Conservation (phyloP, 2,888 invertebrate species). For the Leucophora obtusa region DNA sequence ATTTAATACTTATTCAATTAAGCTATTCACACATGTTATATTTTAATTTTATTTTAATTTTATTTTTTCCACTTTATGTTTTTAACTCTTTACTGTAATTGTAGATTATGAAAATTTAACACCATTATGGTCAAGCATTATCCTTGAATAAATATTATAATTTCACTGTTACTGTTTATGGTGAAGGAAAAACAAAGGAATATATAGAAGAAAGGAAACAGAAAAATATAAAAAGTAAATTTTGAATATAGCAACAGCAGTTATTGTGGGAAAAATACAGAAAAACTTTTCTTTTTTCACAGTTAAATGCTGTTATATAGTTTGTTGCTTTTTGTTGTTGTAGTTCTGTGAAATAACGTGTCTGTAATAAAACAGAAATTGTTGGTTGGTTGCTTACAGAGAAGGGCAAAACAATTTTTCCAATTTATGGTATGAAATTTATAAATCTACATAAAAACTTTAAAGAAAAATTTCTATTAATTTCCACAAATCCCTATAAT, state of each 20-base stretch:
- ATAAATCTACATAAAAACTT: too few species aligned
- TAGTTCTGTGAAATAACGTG: not conserved
- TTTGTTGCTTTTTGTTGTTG: too few species aligned
- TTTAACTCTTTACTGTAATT: not conserved
- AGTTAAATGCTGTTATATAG: not conserved
- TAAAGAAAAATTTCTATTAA: too few species aligned
- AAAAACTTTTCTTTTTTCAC: not conserved
- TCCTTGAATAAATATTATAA: slow-evolving; percentile 38
- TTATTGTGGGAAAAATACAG: not conserved
- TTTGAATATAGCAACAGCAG: not conserved
- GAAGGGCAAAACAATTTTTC: too few species aligned
- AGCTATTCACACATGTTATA: not conserved
- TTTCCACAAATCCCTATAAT: too few species aligned
- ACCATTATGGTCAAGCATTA: slow-evolving; percentile 44
- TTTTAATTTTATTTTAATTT: not conserved
- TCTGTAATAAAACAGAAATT: too few species aligned
- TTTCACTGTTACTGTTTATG: slow-evolving; percentile 2
- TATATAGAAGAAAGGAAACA: not conserved
- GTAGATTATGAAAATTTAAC: slow-evolving; percentile 8
- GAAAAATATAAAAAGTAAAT: not conserved
- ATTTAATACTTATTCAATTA: too few species aligned
- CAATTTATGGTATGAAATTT: too few species aligned
- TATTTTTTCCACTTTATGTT: not conserved
- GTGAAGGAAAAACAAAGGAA: too few species aligned
- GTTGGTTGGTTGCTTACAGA: too few species aligned